A percentile compares a stretch with the other conserved stretches of the same genome.
Conservation (phyloP, 1,140 invertebrate genomes). For the Papilio helenus region DNA sequence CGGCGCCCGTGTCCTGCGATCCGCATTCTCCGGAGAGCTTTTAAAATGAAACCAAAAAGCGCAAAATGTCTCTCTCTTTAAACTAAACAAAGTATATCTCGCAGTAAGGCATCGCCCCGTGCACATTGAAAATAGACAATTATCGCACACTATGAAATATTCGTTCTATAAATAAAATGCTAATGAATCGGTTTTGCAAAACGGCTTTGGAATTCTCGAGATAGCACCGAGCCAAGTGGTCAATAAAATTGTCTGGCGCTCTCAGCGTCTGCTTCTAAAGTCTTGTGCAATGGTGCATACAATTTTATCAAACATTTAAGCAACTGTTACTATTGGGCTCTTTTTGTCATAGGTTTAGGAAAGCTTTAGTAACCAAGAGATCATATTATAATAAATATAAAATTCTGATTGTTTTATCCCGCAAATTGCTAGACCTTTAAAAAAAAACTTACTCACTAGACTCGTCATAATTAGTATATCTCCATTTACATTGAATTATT, state of each 20-base stretch:
- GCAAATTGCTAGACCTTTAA: neutral
- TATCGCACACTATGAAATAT: conserved; percentile 62
- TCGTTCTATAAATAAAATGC: conserved; percentile 64
- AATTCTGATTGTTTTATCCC: too few species aligned
- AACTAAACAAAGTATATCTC: conserved; percentile 66
- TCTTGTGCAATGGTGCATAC: neutral
- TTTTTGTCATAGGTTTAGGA: too few species aligned
- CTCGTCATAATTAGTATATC: neutral
- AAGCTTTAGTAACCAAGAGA: neutral
- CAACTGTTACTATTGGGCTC: neutral
- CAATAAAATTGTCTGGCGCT: conserved; percentile 53
- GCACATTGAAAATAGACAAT: conserved; percentile 66
- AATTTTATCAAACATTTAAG: neutral
- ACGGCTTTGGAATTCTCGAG: conserved; percentile 30
- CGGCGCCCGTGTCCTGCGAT: conserved; percentile 80
- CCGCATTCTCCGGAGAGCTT: conserved; percentile 73
- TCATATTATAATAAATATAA: too few species aligned
- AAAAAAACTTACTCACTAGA: neutral
- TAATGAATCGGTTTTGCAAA: conserved; percentile 61
- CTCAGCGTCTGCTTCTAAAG: conserved; percentile 12
- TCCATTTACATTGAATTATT: neutral
- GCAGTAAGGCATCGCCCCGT: conserved; percentile 50
- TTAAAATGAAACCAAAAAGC: conserved; percentile 74
- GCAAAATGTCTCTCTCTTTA: conserved; percentile 50
- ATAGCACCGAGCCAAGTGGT: conserved; percentile 26